Base-by-base conservation (phyloP, 2,888 invertebrate genomes). In the Sepiola atlantica region DNA sequence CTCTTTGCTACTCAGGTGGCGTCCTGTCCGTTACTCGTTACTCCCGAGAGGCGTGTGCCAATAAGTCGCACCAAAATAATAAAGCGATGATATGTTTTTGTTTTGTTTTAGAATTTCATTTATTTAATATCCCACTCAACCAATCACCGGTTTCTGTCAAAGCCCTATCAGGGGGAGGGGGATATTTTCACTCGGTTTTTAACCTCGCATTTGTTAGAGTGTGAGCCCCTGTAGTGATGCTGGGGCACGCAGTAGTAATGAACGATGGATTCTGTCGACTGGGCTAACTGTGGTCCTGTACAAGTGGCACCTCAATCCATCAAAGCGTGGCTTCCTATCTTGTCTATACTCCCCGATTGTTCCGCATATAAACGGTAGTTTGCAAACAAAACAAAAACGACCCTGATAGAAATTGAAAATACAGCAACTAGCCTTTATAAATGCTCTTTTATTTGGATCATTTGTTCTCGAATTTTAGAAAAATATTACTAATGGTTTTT, bases 11-110 rank as follows among this genome's bases (percentile, higher is more conserved):
- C 16, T 77, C 77, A 32, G 77, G 77, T 77, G 77, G n/a, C 77
- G 32, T 77, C n/a, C n/a, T 77, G n/a, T n/a, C 77, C n/a, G 77
- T 77, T 2, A n/a, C 18, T 16, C 77, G n/a, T 77, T 77, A n/a
- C 2, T 77, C 77, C 77, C 77, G 1, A 16, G 77, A 77, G 77
- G 18, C 77, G 16, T n/a, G n/a, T 77, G 77, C n/a, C 77, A 77
- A 77, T 77, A 77, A 32, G 77, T 77, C 77, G n/a, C 77, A 77
- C n/a, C 77, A 77, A 77, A 77, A 77, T 77, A 32, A 77, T 77
- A 77, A 77, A 77, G 28, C 61, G 61, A 61, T 28, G 61, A 61
- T 61, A 28, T 61, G 45, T 45, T 45, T 61, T 61, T 61, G 28
- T 16, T 77, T 77, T n/a, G 16, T 77, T 77, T 77, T n/a, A 77